Percentiles rank a stretch among this genome's conserved stretches.
These are phyloP conservation scores for Apeltes quadracus DNA, from an alignment of 2,113 vertebrate species.

Conservation along the genomic window DNA sequence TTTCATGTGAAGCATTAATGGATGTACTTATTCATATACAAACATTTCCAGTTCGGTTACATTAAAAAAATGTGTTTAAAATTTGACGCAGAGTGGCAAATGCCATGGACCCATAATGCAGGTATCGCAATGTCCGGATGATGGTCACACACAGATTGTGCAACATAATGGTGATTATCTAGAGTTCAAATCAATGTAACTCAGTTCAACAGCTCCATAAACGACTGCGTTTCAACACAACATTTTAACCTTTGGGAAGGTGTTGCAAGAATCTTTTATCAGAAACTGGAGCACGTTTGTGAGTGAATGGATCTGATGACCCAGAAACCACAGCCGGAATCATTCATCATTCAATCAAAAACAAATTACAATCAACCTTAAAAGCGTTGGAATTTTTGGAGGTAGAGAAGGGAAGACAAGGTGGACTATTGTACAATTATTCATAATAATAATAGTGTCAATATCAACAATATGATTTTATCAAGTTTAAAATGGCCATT, in stretches of 20 bases:
- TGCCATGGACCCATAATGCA: background rate
- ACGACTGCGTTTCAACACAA: background rate
- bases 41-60: background rate
- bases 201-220: background rate
- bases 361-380: too few species aligned
- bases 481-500: too few species aligned
- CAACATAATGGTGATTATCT: too few species aligned
- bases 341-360: too few species aligned
- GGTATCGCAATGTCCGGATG: background rate
- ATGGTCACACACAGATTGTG: background rate
- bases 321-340: too few species aligned
- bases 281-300: too few species aligned
- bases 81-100: background rate
- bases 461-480: background rate
- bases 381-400: background rate
- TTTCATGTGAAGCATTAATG: background rate
- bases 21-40: background rate
- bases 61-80: slow-evolving; percentile 10
- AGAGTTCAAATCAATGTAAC: background rate
- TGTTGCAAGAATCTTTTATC: background rate
- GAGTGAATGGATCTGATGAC: too few species aligned
- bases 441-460: background rate
- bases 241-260: background rate
- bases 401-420: background rate
- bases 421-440: background rate